Conservation (phyloP, 2,888 invertebrate genomes). For the Miltochrista miniata region DNA sequence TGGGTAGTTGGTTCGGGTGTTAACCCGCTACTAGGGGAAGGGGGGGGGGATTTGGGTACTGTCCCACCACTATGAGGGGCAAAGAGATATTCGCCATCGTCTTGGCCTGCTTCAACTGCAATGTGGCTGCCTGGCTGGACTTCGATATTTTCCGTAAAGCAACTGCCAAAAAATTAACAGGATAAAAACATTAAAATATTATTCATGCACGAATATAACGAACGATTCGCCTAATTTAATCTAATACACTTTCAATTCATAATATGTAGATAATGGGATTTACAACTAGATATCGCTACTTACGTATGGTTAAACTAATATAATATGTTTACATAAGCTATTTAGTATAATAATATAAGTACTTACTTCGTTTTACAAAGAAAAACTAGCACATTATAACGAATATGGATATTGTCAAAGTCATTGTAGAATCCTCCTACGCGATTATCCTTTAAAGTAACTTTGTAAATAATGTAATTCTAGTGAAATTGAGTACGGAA, state of each 20-base stretch:
- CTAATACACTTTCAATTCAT: not conserved
- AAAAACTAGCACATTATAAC: slow-evolving; percentile 3
- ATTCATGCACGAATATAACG: not conserved
- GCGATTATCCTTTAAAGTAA: not conserved
- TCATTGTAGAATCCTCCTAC: not conserved
- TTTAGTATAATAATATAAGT: not conserved
- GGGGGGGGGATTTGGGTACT: too few relatives aligned
- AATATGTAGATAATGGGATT: slow-evolving; percentile 2
- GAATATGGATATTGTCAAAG: slow-evolving; percentile 3
- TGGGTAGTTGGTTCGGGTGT: too few relatives aligned
- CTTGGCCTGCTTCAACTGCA: too few relatives aligned
- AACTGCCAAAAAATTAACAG: not conserved
- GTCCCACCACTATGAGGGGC: too few relatives aligned
- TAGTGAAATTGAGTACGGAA: not conserved
- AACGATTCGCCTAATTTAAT: not conserved
- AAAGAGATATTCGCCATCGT: too few relatives aligned
- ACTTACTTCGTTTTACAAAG: not conserved
- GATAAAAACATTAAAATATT: too few relatives aligned
- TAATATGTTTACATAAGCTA: not conserved
- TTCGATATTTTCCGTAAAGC: too few relatives aligned
- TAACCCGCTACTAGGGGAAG: too few relatives aligned
- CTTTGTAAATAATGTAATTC: not conserved
- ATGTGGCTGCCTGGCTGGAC: too few relatives aligned
- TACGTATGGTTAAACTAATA: not conserved
- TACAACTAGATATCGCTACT: slow-evolving; percentile 3